phyloP scores from a whole-genome alignment of 2,888 invertebrate genomes.

The Mythimna vitellina region DNA sequence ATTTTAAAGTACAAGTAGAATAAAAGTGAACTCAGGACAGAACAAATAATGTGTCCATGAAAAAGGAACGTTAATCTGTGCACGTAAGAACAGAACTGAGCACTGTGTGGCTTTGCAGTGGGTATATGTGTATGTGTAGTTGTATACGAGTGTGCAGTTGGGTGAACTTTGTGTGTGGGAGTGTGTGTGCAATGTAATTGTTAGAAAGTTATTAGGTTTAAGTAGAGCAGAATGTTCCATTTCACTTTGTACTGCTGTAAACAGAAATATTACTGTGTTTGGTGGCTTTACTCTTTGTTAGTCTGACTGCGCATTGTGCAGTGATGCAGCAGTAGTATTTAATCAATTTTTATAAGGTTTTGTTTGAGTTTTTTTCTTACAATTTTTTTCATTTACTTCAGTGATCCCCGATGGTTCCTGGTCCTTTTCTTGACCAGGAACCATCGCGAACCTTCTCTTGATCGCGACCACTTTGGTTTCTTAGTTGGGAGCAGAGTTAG shows the following conservation, averaged over 20 bases:
- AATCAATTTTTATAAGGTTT: no score
- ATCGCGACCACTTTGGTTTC: no score
- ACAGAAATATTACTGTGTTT: conserved; percentile 3
- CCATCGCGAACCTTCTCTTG: no score
- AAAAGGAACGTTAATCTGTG: conserved; percentile 47
- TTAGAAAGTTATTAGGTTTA: conserved; percentile 49
- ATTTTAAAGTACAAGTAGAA: conserved; percentile 34
- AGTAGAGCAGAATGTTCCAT: conserved; percentile 28
- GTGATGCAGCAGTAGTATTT: neutral
- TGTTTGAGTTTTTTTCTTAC: no score
- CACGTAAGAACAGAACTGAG: conserved; percentile 40
- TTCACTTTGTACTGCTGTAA: conserved; percentile 22
- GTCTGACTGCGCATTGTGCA: neutral
- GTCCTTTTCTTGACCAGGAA: no score
- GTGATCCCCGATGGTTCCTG: no score
- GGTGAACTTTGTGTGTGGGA: neutral
- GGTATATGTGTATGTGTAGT: neutral
- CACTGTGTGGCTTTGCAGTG: conserved; percentile 21
- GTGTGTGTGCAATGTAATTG: conserved; percentile 34
- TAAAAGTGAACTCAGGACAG: conserved; percentile 25
- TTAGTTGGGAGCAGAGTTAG: no score
- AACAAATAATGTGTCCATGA: conserved; percentile 51
- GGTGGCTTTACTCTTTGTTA: conserved; percentile 13
- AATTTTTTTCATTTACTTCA: no score
- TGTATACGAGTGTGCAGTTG: no score